phyloP scores from a whole-genome alignment of 2,797 vertebrate genomes.

The Steatocranus sp. region DNA sequence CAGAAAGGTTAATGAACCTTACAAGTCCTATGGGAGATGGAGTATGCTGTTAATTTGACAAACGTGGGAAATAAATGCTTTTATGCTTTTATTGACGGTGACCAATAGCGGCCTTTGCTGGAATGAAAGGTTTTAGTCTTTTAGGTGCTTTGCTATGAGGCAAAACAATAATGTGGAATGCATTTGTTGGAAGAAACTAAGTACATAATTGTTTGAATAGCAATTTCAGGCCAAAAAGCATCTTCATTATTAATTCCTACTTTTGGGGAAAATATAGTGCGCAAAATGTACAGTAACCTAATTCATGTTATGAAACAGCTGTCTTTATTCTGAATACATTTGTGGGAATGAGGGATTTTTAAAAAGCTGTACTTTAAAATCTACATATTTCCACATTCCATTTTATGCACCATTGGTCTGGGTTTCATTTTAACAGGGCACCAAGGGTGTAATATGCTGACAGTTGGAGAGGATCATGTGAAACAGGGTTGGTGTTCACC shows the following conservation, averaged over 20 bases:
- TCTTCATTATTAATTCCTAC: constrained; percentile 86
- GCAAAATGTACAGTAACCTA: constrained; percentile 72
- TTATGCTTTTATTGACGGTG: constrained; percentile 88
- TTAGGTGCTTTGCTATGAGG: constrained; percentile 78
- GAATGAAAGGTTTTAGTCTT: constrained; percentile 88
- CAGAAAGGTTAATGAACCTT: constrained; percentile 83
- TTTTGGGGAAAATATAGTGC: constrained; percentile 74
- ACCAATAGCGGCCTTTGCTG: constrained; percentile 84
- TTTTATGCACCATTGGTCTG: constrained; percentile 55
- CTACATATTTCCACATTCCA: constrained; percentile 62
- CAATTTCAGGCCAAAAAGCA: constrained; percentile 82
- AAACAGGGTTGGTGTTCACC: constrained; percentile 17
- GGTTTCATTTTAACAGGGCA: constrained; percentile 62
- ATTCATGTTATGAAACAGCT: constrained; percentile 58
- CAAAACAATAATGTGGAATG: constrained; percentile 83
- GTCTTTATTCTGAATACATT: constrained; percentile 67
- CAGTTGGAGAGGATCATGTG: constrained; percentile 35
- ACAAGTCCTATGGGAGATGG: constrained; percentile 85
- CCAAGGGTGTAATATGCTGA: constrained; percentile 33
- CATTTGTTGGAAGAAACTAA: constrained; percentile 86
- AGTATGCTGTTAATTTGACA: constrained; percentile 87
- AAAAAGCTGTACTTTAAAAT: constrained; percentile 59
- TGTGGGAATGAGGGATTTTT: constrained; percentile 58
- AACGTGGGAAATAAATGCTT: constrained; percentile 89
- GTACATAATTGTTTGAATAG: constrained; percentile 85